A percentile compares a stretch with the other conserved stretches of the same genome.
These are phyloP conservation scores for Andrena haemorrhoa DNA, from an alignment of 2,888 invertebrate genomes.

Conservation along the genomic window DNA sequence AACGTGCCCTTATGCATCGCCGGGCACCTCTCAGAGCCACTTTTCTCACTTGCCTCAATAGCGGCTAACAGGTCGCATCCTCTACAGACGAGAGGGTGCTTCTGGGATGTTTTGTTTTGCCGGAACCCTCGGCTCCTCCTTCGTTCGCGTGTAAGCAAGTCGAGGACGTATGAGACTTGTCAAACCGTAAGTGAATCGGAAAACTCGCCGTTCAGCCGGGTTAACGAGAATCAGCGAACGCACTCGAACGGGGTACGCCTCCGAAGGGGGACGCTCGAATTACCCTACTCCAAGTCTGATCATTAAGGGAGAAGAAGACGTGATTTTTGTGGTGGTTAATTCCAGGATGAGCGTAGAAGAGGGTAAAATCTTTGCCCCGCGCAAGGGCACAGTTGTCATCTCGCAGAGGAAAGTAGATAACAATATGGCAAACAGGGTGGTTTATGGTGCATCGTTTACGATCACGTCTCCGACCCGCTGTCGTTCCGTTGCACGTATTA, in stretches of 20 bases:
- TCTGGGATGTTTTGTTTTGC: slow-evolving; percentile 75
- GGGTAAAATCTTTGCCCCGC: background rate
- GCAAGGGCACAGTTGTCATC: background rate
- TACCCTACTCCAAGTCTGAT: slow-evolving; percentile 7
- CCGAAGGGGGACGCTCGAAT: slow-evolving; percentile 11
- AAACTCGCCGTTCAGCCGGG: slow-evolving; percentile 51
- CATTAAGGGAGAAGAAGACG: background rate
- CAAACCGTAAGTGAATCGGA: slow-evolving; percentile 71
- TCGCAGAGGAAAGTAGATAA: slow-evolving; percentile 17
- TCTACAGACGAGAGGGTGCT: slow-evolving; percentile 73
- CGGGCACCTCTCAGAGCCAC: slow-evolving; percentile 73
- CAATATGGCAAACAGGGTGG: slow-evolving; percentile 34
- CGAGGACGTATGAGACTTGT: slow-evolving; percentile 62
- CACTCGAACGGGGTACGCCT: slow-evolving; percentile 17
- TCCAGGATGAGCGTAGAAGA: background rate
- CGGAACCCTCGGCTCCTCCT: slow-evolving; percentile 59
- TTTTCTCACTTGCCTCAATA: slow-evolving; percentile 75
- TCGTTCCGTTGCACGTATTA: slow-evolving; percentile 51
- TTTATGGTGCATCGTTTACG: slow-evolving; percentile 43
- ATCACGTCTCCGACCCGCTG: slow-evolving; percentile 29
- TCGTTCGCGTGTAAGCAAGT: slow-evolving; percentile 49
- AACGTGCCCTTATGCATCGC: slow-evolving; percentile 68
- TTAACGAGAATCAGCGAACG: slow-evolving; percentile 59
- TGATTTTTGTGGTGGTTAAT: too few relatives aligned
- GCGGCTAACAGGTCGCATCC: slow-evolving; percentile 73